These are phyloP conservation scores for Magallana ariakensis DNA, from an alignment of 1,140 invertebrate genomes.

Conservation along the genomic window DNA sequence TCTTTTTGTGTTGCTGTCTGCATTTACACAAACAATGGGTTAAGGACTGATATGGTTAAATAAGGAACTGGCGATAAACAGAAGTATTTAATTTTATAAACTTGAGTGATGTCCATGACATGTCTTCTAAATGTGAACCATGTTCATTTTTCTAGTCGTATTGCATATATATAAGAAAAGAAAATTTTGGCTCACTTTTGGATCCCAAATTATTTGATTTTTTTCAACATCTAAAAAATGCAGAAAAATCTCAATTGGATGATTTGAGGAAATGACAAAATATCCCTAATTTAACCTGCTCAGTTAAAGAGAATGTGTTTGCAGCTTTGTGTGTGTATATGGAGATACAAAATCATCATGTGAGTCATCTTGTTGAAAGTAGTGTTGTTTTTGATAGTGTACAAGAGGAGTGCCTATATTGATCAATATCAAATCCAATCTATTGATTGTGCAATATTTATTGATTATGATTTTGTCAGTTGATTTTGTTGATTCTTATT, in stretches of 20 bases:
- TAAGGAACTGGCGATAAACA: no score
- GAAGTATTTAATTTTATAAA: not conserved
- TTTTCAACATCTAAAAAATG: no score
- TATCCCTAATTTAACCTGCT: not conserved
- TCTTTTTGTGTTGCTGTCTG: not conserved
- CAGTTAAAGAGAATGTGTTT: not conserved
- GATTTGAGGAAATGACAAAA: no score
- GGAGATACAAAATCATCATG: not conserved
- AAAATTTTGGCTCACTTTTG: no score
- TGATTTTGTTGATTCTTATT: constrained; percentile 39
- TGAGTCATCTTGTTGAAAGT: not conserved
- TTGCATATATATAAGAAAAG: not conserved
- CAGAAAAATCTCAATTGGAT: no score
- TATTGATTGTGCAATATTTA: constrained; percentile 39
- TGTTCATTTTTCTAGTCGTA: constrained; percentile 24
- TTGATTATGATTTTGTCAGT: constrained; percentile 29
- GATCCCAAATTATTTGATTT: no score
- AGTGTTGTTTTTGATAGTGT: not conserved
- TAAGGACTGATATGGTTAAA: not conserved
- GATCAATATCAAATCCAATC: constrained; percentile 31
- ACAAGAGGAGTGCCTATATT: constrained; percentile 17
- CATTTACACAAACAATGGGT: constrained; percentile 7
- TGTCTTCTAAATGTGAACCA: not conserved
- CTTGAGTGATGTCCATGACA: constrained; percentile 2
- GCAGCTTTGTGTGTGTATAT: not conserved